A percentile compares a stretch with the other conserved stretches of the same genome.
Evolutionary conservation across 2,888 invertebrate species (phyloP).

Genomic region (Falcaria lacertinaria): DNA sequence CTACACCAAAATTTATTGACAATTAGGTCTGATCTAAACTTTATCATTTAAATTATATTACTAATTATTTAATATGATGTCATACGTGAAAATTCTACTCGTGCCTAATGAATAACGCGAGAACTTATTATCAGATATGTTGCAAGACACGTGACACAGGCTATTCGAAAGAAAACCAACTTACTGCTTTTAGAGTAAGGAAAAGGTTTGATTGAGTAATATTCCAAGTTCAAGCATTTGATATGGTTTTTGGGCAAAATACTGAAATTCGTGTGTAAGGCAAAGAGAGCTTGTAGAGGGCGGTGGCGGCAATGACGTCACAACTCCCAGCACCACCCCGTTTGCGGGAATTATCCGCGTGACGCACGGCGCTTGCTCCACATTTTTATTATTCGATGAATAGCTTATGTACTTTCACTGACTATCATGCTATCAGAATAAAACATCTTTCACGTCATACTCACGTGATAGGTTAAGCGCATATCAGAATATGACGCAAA

Average conservation of each 20-base stretch:
- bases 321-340: conserved; percentile 20
- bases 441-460: conserved; percentile 1
- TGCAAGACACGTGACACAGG: no score
- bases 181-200: no score
- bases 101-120: no score
- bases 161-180: no score
- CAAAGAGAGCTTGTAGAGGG: conserved; percentile 11
- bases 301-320: conserved; percentile 42
- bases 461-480: not conserved
- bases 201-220: no score
- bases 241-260: not conserved
- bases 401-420: conserved; percentile 13
- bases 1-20: no score
- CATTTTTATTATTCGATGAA: conserved; percentile 40
- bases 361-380: conserved; percentile 52
- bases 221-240: no score
- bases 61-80: no score
- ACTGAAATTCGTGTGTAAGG: conserved; percentile 19
- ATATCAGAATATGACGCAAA: not conserved
- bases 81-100: no score
- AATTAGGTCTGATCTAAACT: no score
- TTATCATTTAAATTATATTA: no score
- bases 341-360: conserved; percentile 41
- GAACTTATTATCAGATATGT: no score
- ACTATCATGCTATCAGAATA: conserved; percentile 10